phyloP scores from a whole-genome alignment of 2,113 vertebrate species.

The Stomatorhinus ivindoensis region DNA sequence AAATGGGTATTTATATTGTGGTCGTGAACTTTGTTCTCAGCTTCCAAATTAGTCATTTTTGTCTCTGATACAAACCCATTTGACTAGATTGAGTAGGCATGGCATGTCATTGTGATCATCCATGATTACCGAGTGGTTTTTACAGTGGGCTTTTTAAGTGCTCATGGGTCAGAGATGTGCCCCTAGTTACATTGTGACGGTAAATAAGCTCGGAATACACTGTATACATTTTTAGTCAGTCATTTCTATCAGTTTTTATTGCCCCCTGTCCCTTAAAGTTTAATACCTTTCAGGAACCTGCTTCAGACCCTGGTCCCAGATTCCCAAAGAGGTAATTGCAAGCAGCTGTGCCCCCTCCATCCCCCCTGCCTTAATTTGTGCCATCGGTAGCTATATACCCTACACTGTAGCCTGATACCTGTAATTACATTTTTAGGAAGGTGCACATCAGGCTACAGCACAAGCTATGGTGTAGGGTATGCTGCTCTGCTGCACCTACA shows the following conservation, averaged over 20 bases:
- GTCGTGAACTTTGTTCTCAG: background rate
- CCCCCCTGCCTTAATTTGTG: background rate
- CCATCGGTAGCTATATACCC: background rate
- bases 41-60: background rate
- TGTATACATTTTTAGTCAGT: background rate
- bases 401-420: background rate
- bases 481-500: background rate
- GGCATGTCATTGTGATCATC: background rate
- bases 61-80: background rate
- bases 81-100: background rate
- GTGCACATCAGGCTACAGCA: background rate
- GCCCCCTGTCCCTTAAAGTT: background rate
- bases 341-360: background rate
- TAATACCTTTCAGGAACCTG: background rate
- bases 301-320: background rate
- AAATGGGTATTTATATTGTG: background rate
- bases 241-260: background rate
- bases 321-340: background rate
- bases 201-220: background rate
- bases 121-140: background rate
- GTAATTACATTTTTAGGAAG: background rate
- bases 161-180: background rate
- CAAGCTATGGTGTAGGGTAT: background rate
- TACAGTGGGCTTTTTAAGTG: background rate
- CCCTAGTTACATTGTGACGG: background rate